These are phyloP conservation scores for Aporrectodea caliginosa DNA, from an alignment of 1,140 invertebrate genomes.

Conservation along the genomic window DNA sequence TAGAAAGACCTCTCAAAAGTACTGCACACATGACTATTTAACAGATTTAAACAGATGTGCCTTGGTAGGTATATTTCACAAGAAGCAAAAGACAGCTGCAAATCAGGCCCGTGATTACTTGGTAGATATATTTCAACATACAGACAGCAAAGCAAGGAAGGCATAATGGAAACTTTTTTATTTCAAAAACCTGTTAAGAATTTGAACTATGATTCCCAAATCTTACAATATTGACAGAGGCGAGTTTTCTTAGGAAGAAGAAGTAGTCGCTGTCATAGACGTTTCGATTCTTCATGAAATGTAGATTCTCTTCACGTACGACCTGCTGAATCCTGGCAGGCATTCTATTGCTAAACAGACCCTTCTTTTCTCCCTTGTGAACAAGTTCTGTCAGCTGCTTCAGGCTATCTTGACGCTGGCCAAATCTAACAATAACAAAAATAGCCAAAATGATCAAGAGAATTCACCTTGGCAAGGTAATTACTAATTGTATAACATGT, in stretches of 20 bases:
- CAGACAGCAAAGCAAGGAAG: background rate
- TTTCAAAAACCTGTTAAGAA: too few relatives aligned
- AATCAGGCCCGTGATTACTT: too few relatives aligned
- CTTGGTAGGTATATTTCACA: too few relatives aligned
- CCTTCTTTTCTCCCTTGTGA: constrained; percentile 58
- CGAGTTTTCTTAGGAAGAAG: constrained; percentile 46
- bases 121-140: background rate
- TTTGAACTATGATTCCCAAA: background rate
- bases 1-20: too few relatives aligned
- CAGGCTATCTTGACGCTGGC: constrained; percentile 50
- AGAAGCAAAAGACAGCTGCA: too few relatives aligned
- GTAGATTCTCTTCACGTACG: constrained; percentile 51
- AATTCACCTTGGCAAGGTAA: too few relatives aligned
- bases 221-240: constrained; percentile 41
- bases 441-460: too few relatives aligned
- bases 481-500: too few relatives aligned
- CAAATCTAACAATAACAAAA: too few relatives aligned
- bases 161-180: constrained; percentile 8
- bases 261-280: constrained; percentile 52
- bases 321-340: constrained; percentile 56
- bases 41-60: too few relatives aligned
- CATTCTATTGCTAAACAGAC: constrained; percentile 58
- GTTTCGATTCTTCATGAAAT: constrained; percentile 52
- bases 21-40: too few relatives aligned
- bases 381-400: constrained; percentile 60